These are phyloP conservation scores for Malurus melanocephalus DNA, from an alignment of 2,113 vertebrate species.

Conservation along the genomic window DNA sequence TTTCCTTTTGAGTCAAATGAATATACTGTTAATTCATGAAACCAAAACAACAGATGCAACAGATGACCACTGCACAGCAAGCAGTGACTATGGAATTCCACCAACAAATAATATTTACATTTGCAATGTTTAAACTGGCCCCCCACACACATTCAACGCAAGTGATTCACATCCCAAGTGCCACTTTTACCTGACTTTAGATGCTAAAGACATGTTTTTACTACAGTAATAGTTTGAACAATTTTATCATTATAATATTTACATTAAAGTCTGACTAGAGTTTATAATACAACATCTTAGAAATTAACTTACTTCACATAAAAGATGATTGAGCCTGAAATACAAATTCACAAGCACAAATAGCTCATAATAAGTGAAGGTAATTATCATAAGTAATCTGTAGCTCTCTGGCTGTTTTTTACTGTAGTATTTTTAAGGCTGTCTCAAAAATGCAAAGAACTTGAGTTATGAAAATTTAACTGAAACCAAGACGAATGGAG, in stretches of 20 bases:
- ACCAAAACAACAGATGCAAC: conserved; percentile 50
- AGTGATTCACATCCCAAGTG: not conserved
- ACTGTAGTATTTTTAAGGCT: not conserved
- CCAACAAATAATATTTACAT: conserved; percentile 44
- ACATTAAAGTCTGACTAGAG: not conserved
- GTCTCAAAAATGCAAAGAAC: not conserved
- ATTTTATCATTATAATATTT: not conserved
- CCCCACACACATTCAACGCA: not conserved
- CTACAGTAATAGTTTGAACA: not conserved
- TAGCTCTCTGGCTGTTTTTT: not conserved
- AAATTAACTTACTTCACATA: not conserved
- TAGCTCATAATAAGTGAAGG: not conserved
- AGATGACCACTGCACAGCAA: conserved; percentile 6
- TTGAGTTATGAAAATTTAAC: not conserved
- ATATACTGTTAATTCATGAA: conserved; percentile 41
- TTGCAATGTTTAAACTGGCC: conserved; percentile 1
- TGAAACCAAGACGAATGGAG: not conserved
- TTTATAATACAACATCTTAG: not conserved
- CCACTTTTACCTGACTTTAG: conserved; percentile 1
- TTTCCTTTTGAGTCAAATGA: conserved; percentile 26
- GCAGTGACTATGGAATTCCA: not conserved
- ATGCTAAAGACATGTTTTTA: not conserved
- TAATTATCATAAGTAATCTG: not conserved
- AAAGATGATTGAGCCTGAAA: not conserved
- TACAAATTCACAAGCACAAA: not conserved